These are phyloP conservation scores for Actinia tenebrosa DNA, from an alignment of 64 coral and sea anemone species.

Conservation along the genomic window DNA sequence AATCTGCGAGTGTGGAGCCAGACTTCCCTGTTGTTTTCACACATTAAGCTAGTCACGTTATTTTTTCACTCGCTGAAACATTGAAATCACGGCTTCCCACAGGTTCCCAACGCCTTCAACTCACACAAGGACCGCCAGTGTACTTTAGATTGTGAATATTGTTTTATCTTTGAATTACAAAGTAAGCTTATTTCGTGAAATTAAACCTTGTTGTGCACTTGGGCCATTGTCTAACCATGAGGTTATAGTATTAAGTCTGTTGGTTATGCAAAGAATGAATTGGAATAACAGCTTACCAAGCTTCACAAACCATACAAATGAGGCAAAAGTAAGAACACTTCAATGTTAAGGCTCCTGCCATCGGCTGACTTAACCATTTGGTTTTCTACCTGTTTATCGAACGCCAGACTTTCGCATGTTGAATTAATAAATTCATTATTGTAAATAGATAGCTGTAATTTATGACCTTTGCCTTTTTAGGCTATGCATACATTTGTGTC, in stretches of 20 bases:
- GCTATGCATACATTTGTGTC: background rate
- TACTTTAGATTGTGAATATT: too few relatives aligned
- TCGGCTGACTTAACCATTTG: background rate
- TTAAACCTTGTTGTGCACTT: background rate
- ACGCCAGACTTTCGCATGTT: background rate
- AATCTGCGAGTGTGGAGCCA: too few relatives aligned
- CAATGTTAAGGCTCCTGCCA: background rate
- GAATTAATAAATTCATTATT: background rate
- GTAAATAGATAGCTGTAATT: background rate
- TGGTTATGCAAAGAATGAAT: background rate
- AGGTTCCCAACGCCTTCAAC: too few relatives aligned
- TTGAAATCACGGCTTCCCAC: too few relatives aligned
- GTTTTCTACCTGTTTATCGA: background rate
- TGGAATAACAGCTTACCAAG: background rate
- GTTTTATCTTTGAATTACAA: too few relatives aligned
- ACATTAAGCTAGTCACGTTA: too few relatives aligned
- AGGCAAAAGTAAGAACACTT: background rate
- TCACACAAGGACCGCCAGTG: too few relatives aligned
- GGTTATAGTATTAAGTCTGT: background rate
- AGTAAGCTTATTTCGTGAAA: background rate
- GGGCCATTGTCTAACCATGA: background rate
- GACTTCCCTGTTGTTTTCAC: too few relatives aligned
- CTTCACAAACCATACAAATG: background rate
- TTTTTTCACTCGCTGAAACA: too few relatives aligned
- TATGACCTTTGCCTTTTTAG: background rate